Base-by-base conservation (phyloP, 2,888 invertebrate genomes). In the Catocala sponsa region DNA sequence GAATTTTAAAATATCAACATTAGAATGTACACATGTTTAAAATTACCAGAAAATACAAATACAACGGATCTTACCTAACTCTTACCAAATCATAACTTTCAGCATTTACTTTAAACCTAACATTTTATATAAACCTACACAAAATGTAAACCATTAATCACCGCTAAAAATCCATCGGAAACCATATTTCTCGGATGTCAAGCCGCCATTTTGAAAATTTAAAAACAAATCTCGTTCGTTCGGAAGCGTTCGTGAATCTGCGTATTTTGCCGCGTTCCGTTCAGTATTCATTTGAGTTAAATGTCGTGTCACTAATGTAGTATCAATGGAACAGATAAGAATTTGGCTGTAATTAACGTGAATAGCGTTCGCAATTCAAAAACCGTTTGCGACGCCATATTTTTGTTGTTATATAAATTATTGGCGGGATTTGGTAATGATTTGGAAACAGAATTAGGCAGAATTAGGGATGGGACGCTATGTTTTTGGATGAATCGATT, bases 301-400 rank as follows among this genome's bases (percentile, higher is more conserved):
- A 88, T 88, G 85, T 88, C 76, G 69, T 65, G 85, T 68, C 61
- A 80, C 71, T 87, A 87, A 88, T 81, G 63, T 59, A 78, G 68
- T 83, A 82, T 84, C 85, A 84, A 85, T 86, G 79, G 84, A 42
- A 68, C 63, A 74, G 86, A 85, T 86, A 86, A 81, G 81, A 81
- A 74, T 79, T 80, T 74, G 50, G 70, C 46, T 66, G 79, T 83
- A 86, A 86, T 86, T 86, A 86, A 82, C 79, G 76, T 32, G 63
- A 74, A 73, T 77, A 75, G 63, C 65, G 65, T 62, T 63, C 51
- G 56, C 64, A 54, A 79, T 79, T 82, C 68, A 77, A 74, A 38
- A 78, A 72, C 68, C 66, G 59, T 71, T 70, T 51, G 63, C 48
- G 68, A 54, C 41, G 64, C 76, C 80, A 70, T 81, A 81, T 80